A percentile compares a stretch with the other conserved stretches of the same genome.
Evolutionary conservation across 2,113 vertebrate species (phyloP).

Genomic region (Hirundichthys speculiger): DNA sequence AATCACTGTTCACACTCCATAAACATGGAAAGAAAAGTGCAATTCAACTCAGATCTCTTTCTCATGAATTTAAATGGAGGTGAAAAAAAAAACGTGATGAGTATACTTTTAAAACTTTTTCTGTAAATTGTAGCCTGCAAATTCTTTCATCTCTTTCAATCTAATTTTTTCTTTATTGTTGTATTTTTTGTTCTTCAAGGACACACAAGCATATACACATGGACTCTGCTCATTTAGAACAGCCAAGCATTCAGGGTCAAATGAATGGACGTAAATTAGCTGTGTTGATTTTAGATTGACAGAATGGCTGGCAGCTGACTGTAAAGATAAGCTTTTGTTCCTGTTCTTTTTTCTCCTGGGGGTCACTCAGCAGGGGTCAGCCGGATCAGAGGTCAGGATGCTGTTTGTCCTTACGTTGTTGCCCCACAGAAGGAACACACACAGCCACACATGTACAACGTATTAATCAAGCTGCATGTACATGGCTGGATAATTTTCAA

Average conservation of each 20-base stretch:
- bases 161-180: constrained; percentile 24
- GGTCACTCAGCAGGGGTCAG: constrained; percentile 34
- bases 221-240: constrained; percentile 20
- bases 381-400: constrained; percentile 59
- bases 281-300: constrained; percentile 57
- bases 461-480: constrained; percentile 9
- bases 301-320: constrained; percentile 59
- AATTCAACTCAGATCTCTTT: constrained; percentile 66
- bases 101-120: too few species aligned
- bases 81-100: constrained; percentile 39
- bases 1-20: constrained; percentile 76
- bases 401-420: constrained; percentile 35
- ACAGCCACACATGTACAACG: constrained; percentile 4
- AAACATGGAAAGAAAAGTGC: constrained; percentile 71
- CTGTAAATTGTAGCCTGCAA: constrained; percentile 5
- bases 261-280: constrained; percentile 53
- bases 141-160: constrained; percentile 6
- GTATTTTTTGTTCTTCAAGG: constrained; percentile 7
- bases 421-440: constrained; percentile 22
- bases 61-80: constrained; percentile 78
- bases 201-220: constrained; percentile 7
- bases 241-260: constrained; percentile 14
- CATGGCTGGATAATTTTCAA: constrained; percentile 1
- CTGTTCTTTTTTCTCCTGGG: constrained; percentile 35
- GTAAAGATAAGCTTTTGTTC: constrained; percentile 67